Percentiles rank a stretch among this genome's conserved stretches.
These are phyloP conservation scores for Antedon mediterranea DNA, from an alignment of 53 echinoderm and acorn worm species.

Conservation along the genomic window DNA sequence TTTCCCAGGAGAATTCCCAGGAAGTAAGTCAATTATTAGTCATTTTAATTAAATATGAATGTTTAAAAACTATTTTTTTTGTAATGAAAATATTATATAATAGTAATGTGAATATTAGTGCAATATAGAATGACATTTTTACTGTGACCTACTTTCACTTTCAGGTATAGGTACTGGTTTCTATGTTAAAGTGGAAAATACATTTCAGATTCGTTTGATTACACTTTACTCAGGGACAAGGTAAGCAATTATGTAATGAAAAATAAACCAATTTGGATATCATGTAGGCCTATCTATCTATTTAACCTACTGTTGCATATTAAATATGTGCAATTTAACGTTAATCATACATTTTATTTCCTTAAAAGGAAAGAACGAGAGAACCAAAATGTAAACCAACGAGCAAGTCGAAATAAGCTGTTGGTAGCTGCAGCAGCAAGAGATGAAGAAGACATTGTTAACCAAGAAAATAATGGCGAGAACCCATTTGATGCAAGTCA, in stretches of 20 bases:
- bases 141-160: neutral
- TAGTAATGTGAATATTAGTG: too few species aligned
- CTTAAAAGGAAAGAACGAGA: slow-evolving; percentile 31
- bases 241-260: too few species aligned
- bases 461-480: slow-evolving; percentile 11
- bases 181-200: slow-evolving; percentile 35
- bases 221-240: slow-evolving; percentile 81
- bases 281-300: too few species aligned
- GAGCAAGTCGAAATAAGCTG: slow-evolving; percentile 42
- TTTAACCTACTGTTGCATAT: too few species aligned
- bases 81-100: too few species aligned
- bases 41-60: too few species aligned
- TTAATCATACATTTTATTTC: neutral
- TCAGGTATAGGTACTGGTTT: slow-evolving; percentile 92
- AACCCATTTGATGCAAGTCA: slow-evolving; percentile 41
- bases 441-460: neutral
- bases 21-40: slow-evolving; percentile 26
- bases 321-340: too few species aligned
- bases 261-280: too few species aligned
- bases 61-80: too few species aligned
- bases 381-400: neutral
- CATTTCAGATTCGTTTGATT: slow-evolving; percentile 33
- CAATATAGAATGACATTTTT: too few species aligned
- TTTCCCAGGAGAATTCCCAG: slow-evolving; percentile 74
- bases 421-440: slow-evolving; percentile 2